A percentile compares a stretch with the other conserved stretches of the same genome.
Evolutionary conservation across 2,888 invertebrate species (phyloP).

Genomic region (Marronus borbonicus): DNA sequence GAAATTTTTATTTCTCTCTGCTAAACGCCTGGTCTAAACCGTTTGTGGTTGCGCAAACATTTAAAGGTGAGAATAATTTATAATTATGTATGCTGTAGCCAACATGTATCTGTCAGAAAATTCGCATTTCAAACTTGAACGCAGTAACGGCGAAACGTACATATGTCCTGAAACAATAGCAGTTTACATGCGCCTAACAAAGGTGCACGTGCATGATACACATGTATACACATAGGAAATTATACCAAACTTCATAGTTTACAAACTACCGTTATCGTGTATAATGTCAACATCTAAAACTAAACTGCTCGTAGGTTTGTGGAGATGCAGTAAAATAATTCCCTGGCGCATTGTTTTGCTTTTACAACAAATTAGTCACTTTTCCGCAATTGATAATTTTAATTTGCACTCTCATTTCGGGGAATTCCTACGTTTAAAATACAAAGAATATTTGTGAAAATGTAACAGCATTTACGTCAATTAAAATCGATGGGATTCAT

Average conservation of each 20-base stretch:
- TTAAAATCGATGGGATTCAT: too few relatives aligned
- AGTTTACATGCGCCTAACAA: neutral
- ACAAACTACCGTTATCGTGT: neutral
- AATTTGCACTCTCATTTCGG: neutral
- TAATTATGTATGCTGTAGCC: neutral
- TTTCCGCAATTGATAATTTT: neutral
- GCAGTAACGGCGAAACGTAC: neutral
- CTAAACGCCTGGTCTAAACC: neutral
- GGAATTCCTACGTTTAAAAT: neutral
- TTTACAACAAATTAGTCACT: neutral
- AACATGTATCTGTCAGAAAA: neutral
- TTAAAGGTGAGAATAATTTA: neutral
- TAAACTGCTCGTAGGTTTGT: neutral
- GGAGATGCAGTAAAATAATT: neutral
- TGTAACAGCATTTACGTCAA: too few relatives aligned
- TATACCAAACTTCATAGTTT: neutral
- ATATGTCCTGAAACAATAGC: neutral
- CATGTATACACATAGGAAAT: neutral
- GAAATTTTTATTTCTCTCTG: neutral
- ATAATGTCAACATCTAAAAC: neutral
- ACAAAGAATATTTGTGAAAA: neutral
- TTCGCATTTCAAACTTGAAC: neutral
- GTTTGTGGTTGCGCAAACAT: neutral
- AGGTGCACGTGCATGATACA: neutral
- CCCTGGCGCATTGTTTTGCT: neutral